Evolutionary conservation across 2,797 vertebrate genomes (phyloP), one percentile per base, ranked within the genome.

Genomic region (Galagoides demidoff): DNA sequence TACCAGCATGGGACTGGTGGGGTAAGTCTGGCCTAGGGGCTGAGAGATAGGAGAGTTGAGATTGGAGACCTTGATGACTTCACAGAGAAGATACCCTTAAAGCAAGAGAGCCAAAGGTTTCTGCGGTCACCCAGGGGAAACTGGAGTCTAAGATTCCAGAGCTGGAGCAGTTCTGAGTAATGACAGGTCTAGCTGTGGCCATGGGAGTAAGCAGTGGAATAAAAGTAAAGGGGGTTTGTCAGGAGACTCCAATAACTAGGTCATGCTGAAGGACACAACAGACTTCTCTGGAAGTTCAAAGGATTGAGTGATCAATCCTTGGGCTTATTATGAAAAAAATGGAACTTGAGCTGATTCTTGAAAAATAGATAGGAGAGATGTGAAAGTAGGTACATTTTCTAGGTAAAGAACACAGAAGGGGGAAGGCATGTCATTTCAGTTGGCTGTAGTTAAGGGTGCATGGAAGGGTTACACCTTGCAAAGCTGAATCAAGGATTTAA

Each of bases 251-350:
- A n/a, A 34, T 78, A n/a, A 83, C 63, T 79, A 83, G 52, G 68
- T 82, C 37, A 66, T 59, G 11, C 16, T 17, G 57, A 79, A 76
- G 85, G 85, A 81, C 66, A 49, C 7, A 43, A 49, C 37, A 57
- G 49, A 45, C 11, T 31, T 37, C 57, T 85, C 17, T 55, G 29
- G 49, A 29, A 96, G 73, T 52, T 95, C 76, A 83, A 76, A 96
- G 59, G 25, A 19, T 82, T 77, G 55, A 77, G 61, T 37, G 84
- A 89, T 85, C 27, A n/a, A 31, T 85, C 61, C 78, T 78, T 82
- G 85, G 73, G 61, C 64, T 93, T 96, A 91, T 90, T 59, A 20
- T 37, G 23, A 43, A 25, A 87, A n/a, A 59, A 91, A 49, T 61
- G 37, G 57, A 78, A 63, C 5, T 63, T 27, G 49, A 84, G 57